Percentiles rank a stretch among this genome's conserved stretches.
Evolutionary conservation across 2,888 invertebrate genomes (phyloP).

Genomic region (Mayetiola destructor): DNA sequence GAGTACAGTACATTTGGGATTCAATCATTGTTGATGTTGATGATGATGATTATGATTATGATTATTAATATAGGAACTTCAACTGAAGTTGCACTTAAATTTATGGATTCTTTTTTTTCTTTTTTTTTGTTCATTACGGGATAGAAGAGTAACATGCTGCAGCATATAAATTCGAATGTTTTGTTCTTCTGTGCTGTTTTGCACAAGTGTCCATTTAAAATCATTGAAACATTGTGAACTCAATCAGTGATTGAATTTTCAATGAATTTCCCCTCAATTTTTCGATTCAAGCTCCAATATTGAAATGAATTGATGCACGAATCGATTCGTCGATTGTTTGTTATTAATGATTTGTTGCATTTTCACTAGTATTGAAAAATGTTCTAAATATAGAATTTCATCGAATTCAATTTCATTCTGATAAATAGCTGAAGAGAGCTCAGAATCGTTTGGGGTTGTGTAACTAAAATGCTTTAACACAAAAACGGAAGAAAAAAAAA

Average conservation of each 20-base stretch:
- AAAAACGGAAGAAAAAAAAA: no score
- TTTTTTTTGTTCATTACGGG: not conserved
- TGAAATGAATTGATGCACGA: no score
- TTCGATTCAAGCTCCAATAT: not conserved
- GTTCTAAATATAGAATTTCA: no score
- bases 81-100: no score
- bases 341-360: not conserved
- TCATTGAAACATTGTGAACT: not conserved
- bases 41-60: no score
- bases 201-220: not conserved
- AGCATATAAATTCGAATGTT: not conserved
- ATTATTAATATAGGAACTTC: no score
- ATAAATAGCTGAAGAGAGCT: no score
- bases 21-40: not conserved
- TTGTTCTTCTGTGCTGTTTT: slow-evolving; percentile 3
- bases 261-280: slow-evolving; percentile 10
- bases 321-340: not conserved
- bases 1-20: not conserved
- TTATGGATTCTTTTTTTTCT: no score
- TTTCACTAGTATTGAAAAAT: slow-evolving; percentile 4
- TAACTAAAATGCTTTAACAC: no score
- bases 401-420: no score
- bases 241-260: slow-evolving; percentile 1
- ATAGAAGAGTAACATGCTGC: not conserved
- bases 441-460: no score